Evolutionary conservation across 2,797 vertebrate genomes (phyloP), one percentile per base, ranked within the genome.

Genomic region (Bradypodion ventrale): DNA sequence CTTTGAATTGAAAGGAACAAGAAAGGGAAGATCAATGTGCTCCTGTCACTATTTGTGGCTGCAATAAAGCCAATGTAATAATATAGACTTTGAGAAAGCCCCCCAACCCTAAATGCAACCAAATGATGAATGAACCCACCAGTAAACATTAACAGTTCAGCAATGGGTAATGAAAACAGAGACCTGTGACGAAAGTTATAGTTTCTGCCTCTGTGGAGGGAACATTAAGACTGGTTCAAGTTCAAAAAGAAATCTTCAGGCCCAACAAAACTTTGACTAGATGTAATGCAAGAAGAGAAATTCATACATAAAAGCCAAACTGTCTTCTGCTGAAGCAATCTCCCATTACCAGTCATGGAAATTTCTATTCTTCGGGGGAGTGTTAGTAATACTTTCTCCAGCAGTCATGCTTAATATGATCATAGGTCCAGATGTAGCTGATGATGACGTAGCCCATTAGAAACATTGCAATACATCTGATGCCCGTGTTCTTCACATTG

Each of bases 11-110:
- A 62, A 83, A 89, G 84, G 80, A 88, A 62, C 65, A 21, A 78
- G 77, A 44, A 68, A 87, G 52, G 80, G 84, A 90, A 90, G 80
- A 92, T 93, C 88, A 90, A 21, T 84, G 87, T 82, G 62, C 66
- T 92, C 69, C 82, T 66, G 32, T 87, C 80, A 86, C 89, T 93
- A 90, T 92, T 91, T 91, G 87, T 87, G 84, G 73, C 66, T 89
- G 73, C 40, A 93, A 90, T 93, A 92, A 93, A 93, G 82, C 69
- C 75, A 80, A n/a, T 91, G 79, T 80, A 92, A 91, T 92, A 89
- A 52, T 89, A 77, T 86, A 91, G 79, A 49, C 72, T 91, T 90
- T 83, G 65, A 88, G 83, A 87, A 82, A 75, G 69, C 65, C 63
- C 89, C 23, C 2, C 0, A 85, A 88, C 83, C 59, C 86, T 37